A percentile compares a stretch with the other conserved stretches of the same genome.
These are phyloP conservation scores for Eudyptes chrysolophus DNA, from an alignment of 2,113 vertebrate genomes.

Conservation along the genomic window DNA sequence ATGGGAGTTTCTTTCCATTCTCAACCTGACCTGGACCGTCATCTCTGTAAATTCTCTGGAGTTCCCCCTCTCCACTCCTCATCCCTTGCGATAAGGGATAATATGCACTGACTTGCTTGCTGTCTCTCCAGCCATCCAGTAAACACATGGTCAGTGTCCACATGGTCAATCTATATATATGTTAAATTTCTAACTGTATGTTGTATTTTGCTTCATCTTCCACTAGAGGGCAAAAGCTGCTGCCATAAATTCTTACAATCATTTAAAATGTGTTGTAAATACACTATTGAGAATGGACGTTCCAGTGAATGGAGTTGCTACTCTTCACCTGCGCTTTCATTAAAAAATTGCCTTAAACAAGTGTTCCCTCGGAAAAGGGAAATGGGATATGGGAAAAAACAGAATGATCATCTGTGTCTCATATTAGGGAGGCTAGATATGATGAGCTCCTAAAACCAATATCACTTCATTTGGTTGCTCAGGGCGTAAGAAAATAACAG, in stretches of 20 bases:
- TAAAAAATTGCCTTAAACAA: not conserved
- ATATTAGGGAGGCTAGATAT: not conserved
- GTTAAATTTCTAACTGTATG: not conserved
- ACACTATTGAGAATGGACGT: not conserved
- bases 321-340: not conserved
- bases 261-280: not conserved
- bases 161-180: rapidly evolving
- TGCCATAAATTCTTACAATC: not conserved
- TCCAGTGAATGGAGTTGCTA: not conserved
- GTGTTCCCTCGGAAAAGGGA: not conserved
- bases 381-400: not conserved
- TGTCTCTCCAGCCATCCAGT: not conserved
- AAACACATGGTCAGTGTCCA: not conserved
- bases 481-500: not conserved
- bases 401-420: not conserved
- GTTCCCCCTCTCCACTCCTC: not conserved
- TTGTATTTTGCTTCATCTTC: not conserved
- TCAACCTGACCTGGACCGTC: not conserved
- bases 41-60: not conserved
- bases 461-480: not conserved
- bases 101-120: rapidly evolving
- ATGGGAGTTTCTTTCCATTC: not conserved
- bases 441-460: not conserved
- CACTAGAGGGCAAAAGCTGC: constrained; percentile 47
- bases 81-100: not conserved